phyloP scores from a whole-genome alignment of 2,888 invertebrate genomes.

The Chrysomela aeneicollis region DNA sequence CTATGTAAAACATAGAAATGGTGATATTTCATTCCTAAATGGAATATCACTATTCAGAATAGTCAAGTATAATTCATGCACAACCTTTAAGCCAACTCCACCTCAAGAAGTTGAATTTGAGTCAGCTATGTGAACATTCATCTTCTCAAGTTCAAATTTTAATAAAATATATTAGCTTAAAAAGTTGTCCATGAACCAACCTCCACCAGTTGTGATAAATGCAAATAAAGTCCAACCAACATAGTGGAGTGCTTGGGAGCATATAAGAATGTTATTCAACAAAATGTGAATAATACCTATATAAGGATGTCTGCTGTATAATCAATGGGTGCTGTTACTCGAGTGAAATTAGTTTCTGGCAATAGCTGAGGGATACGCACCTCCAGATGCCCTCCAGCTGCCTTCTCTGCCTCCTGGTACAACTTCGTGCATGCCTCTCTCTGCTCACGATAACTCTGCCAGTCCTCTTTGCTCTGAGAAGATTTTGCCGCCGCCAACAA shows the following conservation, averaged over 20 bases:
- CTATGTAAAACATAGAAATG: neutral
- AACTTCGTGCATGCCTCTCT: slow-evolving; percentile 67
- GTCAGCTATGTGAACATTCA: neutral
- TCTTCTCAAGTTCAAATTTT: neutral
- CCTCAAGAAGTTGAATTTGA: neutral
- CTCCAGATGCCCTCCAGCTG: slow-evolving; percentile 65
- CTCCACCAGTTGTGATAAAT: neutral
- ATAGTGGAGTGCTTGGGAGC: slow-evolving; percentile 34
- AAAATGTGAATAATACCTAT: slow-evolving; percentile 57
- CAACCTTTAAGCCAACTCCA: neutral
- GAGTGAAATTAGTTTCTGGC: slow-evolving; percentile 59
- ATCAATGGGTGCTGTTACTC: slow-evolving; percentile 61
- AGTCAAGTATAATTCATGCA: neutral
- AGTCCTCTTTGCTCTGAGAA: slow-evolving; percentile 64
- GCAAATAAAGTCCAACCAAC: slow-evolving; percentile 22
- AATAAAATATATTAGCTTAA: neutral
- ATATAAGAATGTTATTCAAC: slow-evolving; percentile 39
- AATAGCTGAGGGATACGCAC: slow-evolving; percentile 63
- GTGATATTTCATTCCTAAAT: neutral
- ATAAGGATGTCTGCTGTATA: slow-evolving; percentile 61
- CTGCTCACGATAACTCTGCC: slow-evolving; percentile 67
- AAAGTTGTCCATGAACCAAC: neutral
- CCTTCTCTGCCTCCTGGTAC: slow-evolving; percentile 65
- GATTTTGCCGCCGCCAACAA: slow-evolving; percentile 62
- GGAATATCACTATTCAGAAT: neutral